Evolutionary conservation across 2,888 invertebrate species (phyloP), one percentile per base, ranked within the genome.

Genomic region (Drosophila paramelanica): DNA sequence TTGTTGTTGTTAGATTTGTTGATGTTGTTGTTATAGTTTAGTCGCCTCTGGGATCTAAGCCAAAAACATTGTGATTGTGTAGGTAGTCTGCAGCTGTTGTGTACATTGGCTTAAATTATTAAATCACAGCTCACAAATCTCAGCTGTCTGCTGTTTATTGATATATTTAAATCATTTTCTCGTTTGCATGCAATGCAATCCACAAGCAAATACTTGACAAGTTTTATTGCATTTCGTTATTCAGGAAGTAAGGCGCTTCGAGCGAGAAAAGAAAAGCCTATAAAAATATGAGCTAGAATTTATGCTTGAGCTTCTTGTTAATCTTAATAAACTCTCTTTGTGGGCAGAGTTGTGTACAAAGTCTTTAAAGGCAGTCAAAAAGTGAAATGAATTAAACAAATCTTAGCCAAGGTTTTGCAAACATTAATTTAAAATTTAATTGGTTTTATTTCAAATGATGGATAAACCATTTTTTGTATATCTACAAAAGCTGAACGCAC

Each of bases 31-130:
- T 25, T 53, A 38, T 57, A 57, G 64, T 64, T 71, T 41, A 50
- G 52, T 23, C 41, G 57, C 76, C 76, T 33, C 23, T 49, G 62
- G 61, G 52, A 77, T 57, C 49, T 47, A 52, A 67, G 55, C 64
- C 45, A 69, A 41, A 47, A 55, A 55, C 56, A 58, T 67, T 27
- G 61, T 52, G 36, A 13, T 59, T 77, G 62, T 50, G 64, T 73
- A 67, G 64, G 64, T 77, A 67, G 60, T 57, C 33, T 52, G 17
- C 45, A n/a, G 45, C 33, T 53, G 27, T 6, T 27, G 38, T 27
- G 61, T 23, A 59, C 62, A 59, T 43, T 67, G 61, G 52, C 55
- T 36, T 41, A 51, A 58, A 42, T 36, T 68, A 53, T 49, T 42
- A 11, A 53, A 52, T 10, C 45, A 42, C 10, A 45, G 39, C 31